Evolutionary conservation across 2,888 invertebrate genomes (phyloP), one percentile per base, ranked within the genome.

Genomic region (Cylindroiulus punctatus): DNA sequence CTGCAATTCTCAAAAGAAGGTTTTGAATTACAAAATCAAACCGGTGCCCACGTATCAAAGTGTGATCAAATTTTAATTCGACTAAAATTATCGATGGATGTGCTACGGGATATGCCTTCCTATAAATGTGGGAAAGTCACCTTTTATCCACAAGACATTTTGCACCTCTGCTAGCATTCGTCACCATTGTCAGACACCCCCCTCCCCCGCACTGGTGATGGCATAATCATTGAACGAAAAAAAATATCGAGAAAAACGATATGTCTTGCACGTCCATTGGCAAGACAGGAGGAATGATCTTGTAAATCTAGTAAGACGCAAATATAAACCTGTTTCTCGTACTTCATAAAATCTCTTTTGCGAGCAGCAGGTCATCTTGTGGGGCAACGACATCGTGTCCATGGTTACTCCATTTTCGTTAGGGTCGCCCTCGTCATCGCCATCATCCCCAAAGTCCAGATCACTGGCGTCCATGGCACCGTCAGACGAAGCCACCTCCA

Each of bases 331-430:
- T 65, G 65, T 26, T 26, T 26, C 26, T 26, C 83, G 14, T 83
- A 83, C 83, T 83, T 83, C 83, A 22, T 83, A 83, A 44, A 83
- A 83, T 19, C 83, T 36, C 26, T 40, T 83, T 36, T 83, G 83
- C 1, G 83, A n/a, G 22, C 83, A 83, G 44, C 42, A 42, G 1
- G 40, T 14, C 40, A 44, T 42, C 44, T 83, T 83, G 44, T 83
- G 40, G 1, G 83, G 44, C 17, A 83, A 22, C 0, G 44, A 44
- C 83, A 42, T n/a, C 14, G 83, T 19, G 10, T 65, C 65, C 26
- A 65, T 10, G 65, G 26, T n/a, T 14, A 17, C 26, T 10, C 36
- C 76, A n/a, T 5, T 76, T 65, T 76, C 65, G 76, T 22, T 65
- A 26, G 32, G 65, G 40, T 32, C 42, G 1, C 76, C 76, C n/a